A percentile compares a stretch with the other conserved stretches of the same genome.
Conservation (phyloP, 2,888 invertebrate species). For the Apodemia zela region DNA sequence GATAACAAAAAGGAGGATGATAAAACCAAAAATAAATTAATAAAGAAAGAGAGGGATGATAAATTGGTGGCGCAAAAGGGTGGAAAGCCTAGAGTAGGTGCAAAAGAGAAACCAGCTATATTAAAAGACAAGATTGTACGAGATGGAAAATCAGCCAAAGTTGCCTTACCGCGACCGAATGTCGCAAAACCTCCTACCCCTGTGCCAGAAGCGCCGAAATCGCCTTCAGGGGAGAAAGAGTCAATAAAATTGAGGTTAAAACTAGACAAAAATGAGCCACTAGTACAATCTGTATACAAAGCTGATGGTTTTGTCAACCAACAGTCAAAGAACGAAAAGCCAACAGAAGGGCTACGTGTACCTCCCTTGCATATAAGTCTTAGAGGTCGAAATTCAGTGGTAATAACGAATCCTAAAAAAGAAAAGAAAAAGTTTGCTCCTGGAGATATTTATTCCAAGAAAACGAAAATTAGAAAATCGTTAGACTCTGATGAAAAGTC, state of each 20-base stretch:
- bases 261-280: slow-evolving; percentile 90
- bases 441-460: slow-evolving; percentile 75
- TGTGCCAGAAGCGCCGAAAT: slow-evolving; percentile 51
- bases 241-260: slow-evolving; percentile 91
- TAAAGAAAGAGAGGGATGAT: slow-evolving; percentile 51
- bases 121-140: slow-evolving; percentile 65
- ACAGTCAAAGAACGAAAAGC: slow-evolving; percentile 68
- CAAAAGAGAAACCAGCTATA: slow-evolving; percentile 65
- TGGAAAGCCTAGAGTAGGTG: slow-evolving; percentile 58
- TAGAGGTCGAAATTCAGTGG: slow-evolving; percentile 90
- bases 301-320: slow-evolving; percentile 87
- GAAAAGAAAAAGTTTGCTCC: slow-evolving; percentile 80
- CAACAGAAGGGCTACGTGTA: slow-evolving; percentile 85
- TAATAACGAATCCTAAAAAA: slow-evolving; percentile 89
- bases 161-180: slow-evolving; percentile 56
- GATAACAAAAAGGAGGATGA: slow-evolving; percentile 47
- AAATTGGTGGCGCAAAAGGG: slow-evolving; percentile 58
- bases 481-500: slow-evolving; percentile 60
- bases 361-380: slow-evolving; percentile 94
- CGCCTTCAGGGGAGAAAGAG: slow-evolving; percentile 78
- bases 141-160: slow-evolving; percentile 64
- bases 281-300: slow-evolving; percentile 88
- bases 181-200: slow-evolving; percentile 47
- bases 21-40: slow-evolving; percentile 39
- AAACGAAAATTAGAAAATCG: slow-evolving; percentile 72